phyloP scores from a whole-genome alignment of 2,888 invertebrate genomes.

The Cinara cedri region DNA sequence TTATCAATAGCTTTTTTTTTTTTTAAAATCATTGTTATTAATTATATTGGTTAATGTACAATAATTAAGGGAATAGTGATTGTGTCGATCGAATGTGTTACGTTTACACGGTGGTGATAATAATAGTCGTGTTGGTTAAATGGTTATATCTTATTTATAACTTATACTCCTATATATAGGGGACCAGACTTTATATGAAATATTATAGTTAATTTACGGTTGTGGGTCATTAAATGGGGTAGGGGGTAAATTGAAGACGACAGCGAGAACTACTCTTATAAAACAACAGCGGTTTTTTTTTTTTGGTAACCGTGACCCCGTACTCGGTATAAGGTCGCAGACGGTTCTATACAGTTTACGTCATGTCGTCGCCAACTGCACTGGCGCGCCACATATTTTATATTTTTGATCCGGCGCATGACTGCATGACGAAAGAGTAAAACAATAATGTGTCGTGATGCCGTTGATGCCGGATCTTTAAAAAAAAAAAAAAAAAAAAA shows the following conservation, averaged over 20 bases:
- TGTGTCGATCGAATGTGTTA: too few relatives aligned
- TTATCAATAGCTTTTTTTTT: too few relatives aligned
- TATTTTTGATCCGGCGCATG: not conserved
- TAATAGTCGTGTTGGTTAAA: too few relatives aligned
- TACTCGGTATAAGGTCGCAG: slow-evolving; percentile 13
- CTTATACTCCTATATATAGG: too few relatives aligned
- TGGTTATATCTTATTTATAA: too few relatives aligned
- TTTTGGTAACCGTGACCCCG: slow-evolving; percentile 38
- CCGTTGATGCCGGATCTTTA: slow-evolving; percentile 6
- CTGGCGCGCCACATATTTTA: not conserved
- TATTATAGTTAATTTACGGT: too few relatives aligned
- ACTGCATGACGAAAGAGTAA: slow-evolving; percentile 19
- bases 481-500: not conserved
- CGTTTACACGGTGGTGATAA: too few relatives aligned
- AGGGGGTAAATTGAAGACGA: too few relatives aligned
- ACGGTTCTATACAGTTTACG: slow-evolving; percentile 15
- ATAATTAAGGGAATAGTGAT: too few relatives aligned
- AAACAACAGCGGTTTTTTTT: not conserved
- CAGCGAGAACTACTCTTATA: not conserved
- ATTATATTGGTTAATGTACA: too few relatives aligned
- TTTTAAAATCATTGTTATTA: too few relatives aligned
- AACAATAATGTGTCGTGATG: slow-evolving; percentile 11
- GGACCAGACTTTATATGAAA: too few relatives aligned
- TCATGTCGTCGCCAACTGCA: slow-evolving; percentile 6
- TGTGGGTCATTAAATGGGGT: not conserved